Base-by-base conservation (phyloP, 2,888 invertebrate species). In the Micropterix aruncella region DNA sequence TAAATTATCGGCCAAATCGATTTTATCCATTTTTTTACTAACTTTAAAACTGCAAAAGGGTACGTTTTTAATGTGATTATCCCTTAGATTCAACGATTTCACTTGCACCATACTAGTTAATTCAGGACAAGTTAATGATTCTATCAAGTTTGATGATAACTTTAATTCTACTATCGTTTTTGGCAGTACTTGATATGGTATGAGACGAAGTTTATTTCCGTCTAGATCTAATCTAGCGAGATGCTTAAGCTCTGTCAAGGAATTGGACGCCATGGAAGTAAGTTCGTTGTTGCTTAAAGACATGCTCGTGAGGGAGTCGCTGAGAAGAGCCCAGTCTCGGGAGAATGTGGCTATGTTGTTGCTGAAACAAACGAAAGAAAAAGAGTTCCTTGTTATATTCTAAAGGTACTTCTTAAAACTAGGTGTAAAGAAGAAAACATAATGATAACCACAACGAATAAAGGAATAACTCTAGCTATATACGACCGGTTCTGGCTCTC, bases 221-320 rank as follows among this genome's bases (percentile, higher is more conserved):
- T 83, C 83, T 46, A 84, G 60, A 56, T 79, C 78, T 15, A 80
- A 59, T 61, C 72, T 74, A 2, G 66, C 64, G 18, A 79, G 61
- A 4, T 61, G 61, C 38, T 75, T 77, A 52, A 88, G 72, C 61
- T 77, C 70, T 2, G 77, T 66, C 49, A 88, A 68, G 43, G 80
- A 74, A 2, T 59, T 61, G 40, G 45, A 53, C 2, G 46, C 47
- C 50, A 73, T 59, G 41, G 59, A 54, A 1, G 77, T 73, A 46
- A 89, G 67, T 52, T 81, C 79, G 56, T 89, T 89, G 54, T 83
- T 83, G 12, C 85, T 82, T 38, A 89, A 70, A 54, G 86, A 85
- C 43, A 85, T 65, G 46, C 82, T 83, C 15, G 79, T 77, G 47
- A 88, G 58, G 1, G 83, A 81, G 45, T 80, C 79, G 49, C 73